Evolutionary conservation across 2,113 vertebrate genomes (phyloP), one percentile per base, ranked within the genome.

Genomic region (Hiodon alosoides): DNA sequence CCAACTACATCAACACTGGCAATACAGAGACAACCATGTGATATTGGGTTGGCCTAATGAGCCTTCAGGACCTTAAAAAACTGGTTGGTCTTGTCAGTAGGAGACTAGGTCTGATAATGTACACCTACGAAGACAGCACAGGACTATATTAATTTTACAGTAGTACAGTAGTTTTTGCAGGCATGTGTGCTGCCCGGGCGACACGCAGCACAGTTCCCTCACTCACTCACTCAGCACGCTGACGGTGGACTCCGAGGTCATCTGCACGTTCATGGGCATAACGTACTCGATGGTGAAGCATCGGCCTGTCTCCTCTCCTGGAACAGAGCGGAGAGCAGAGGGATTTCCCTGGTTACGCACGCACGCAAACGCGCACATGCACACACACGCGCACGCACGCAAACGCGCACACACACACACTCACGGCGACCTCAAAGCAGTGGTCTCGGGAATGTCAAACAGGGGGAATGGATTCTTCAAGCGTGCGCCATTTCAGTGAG

Each of bases 241-340:
- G 83, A 96, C 87, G 0, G 96, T 99, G 76, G 95, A 96, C 81
- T 99, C 97, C 0, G 97, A 98, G 0, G 95, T 96, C 87, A 97
- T 88, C 87, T 98, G 96, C 78, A 95, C 85, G 10, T 92, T 97
- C 82, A 94, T 94, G 46, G 97, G 97, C 96, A 98, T 96, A 86
- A 98, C 90, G 0, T 97, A 96, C 50, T 98, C 96, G 0, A 98
- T 98, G 65, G 95, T 97, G 87, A 99, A 98, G 83, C 96, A 99
- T 51, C 93, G 90, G 0, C 95, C 97, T 6, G 89, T 93, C 83
- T 97, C 95, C 11, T 96, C 95, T n/a, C 96, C 97, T 98, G 82
- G 13, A 85, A 83, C 66, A 85, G 79, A 78, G 7, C 5, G 73
- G 51, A 54, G 2, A 47, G 11, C 0, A 64, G 11, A 52, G 31